These are phyloP conservation scores for Falco columbarius DNA, from an alignment of 2,797 vertebrate species.

Conservation along the genomic window DNA sequence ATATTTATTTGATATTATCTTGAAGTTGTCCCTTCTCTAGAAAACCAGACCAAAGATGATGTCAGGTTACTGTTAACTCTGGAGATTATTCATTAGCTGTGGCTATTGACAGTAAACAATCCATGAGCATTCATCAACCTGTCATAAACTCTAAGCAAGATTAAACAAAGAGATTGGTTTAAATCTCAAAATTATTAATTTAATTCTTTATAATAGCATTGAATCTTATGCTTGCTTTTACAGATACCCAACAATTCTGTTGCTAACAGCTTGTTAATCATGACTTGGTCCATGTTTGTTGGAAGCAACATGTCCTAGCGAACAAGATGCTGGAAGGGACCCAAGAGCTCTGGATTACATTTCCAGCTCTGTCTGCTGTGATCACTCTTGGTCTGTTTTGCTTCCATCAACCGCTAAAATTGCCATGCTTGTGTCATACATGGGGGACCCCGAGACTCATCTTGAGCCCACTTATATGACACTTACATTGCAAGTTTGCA, in stretches of 20 bases:
- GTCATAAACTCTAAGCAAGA: neutral
- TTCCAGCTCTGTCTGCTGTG: neutral
- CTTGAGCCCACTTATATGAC: neutral
- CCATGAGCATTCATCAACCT: neutral
- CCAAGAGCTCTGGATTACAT: neutral
- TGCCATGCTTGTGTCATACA: neutral
- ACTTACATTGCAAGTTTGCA: neutral
- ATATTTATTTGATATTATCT: neutral
- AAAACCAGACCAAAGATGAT: neutral
- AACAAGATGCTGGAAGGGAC: neutral
- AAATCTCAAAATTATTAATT: neutral
- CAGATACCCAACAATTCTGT: neutral
- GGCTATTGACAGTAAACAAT: neutral
- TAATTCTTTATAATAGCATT: neutral
- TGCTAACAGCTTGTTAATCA: neutral
- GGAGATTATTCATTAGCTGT: neutral
- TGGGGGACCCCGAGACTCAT: neutral
- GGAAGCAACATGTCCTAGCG: neutral
- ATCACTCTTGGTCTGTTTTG: neutral
- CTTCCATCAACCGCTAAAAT: neutral
- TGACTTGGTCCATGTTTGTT: neutral
- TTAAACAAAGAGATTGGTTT: neutral
- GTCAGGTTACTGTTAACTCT: neutral
- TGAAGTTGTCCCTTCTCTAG: neutral
- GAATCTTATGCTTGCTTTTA: neutral